phyloP scores from a whole-genome alignment of 92 coral and sea anemone genomes.

The Epizoanthus rinbou region DNA sequence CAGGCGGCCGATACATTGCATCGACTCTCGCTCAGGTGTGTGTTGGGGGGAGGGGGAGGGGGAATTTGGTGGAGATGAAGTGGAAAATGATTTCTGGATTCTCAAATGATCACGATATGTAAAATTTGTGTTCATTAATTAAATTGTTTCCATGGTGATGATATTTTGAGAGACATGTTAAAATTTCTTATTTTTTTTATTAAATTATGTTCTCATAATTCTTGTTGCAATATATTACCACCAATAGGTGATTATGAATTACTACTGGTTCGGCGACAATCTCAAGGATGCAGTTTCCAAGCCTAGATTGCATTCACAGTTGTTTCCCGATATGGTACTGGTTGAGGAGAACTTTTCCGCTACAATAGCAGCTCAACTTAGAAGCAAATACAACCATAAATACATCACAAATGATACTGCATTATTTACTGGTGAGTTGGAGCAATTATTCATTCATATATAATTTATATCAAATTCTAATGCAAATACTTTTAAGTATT shows the following conservation, averaged over 20 bases:
- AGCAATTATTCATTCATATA: too few relatives aligned
- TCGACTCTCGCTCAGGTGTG: slow-evolving; percentile 78
- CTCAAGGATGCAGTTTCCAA: slow-evolving; percentile 77
- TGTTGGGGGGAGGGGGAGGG: not conserved
- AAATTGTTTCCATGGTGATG: too few relatives aligned
- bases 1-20: slow-evolving; percentile 86
- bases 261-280: slow-evolving; percentile 77
- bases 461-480: too few relatives aligned
- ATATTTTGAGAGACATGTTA: too few relatives aligned
- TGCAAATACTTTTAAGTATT: too few relatives aligned
- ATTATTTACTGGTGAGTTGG: slow-evolving; percentile 68
- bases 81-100: too few relatives aligned
- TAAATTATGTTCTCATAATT: not conserved
- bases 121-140: too few relatives aligned
- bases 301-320: slow-evolving; percentile 81
- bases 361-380: slow-evolving; percentile 58
- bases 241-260: slow-evolving; percentile 82
- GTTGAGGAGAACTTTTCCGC: slow-evolving; percentile 76
- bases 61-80: too few relatives aligned
- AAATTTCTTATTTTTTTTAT: not conserved
- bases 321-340: slow-evolving; percentile 79
- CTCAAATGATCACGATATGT: too few relatives aligned
- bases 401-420: slow-evolving; percentile 76
- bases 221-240: not conserved
- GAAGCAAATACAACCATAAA: slow-evolving; percentile 60